These are phyloP conservation scores for Parnassius orleans DNA, from an alignment of 2,888 invertebrate species.

Conservation along the genomic window DNA sequence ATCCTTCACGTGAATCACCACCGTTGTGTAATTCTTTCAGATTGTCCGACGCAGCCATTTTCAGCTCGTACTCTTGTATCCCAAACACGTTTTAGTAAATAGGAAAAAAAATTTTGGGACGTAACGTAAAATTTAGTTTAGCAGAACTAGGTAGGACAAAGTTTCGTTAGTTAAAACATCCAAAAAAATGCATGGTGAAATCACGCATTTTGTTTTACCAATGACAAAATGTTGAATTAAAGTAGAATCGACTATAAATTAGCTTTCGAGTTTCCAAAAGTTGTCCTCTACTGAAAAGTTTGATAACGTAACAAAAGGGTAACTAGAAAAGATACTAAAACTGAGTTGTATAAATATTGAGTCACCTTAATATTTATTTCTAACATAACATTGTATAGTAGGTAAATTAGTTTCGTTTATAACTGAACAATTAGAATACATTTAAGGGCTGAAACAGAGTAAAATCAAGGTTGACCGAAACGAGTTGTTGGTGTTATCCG, in stretches of 20 bases:
- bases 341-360: too few relatives aligned
- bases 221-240: constrained; percentile 21
- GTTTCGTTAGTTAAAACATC: neutral
- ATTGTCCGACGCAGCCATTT: constrained; percentile 97
- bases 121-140: neutral
- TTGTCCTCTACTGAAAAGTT: constrained; percentile 16
- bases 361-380: too few relatives aligned
- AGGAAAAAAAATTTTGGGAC: neutral
- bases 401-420: too few relatives aligned
- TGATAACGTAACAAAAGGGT: constrained; percentile 17
- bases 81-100: constrained; percentile 30
- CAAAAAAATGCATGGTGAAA: constrained; percentile 3
- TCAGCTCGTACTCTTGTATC: constrained; percentile 93
- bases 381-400: too few relatives aligned
- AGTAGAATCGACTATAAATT: constrained; percentile 26
- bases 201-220: constrained; percentile 9
- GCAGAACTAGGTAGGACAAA: too few relatives aligned
- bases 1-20: constrained; percentile 98
- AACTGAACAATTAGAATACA: too few relatives aligned
- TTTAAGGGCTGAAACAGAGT: too few relatives aligned
- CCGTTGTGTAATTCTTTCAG: constrained; percentile 98
- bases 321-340: constrained; percentile 29
- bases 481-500: too few relatives aligned
- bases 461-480: too few relatives aligned
- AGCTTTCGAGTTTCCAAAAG: constrained; percentile 25